A percentile compares a stretch with the other conserved stretches of the same genome.
These are phyloP conservation scores for Danionella cerebrum DNA, from an alignment of 2,113 vertebrate species.

Conservation along the genomic window DNA sequence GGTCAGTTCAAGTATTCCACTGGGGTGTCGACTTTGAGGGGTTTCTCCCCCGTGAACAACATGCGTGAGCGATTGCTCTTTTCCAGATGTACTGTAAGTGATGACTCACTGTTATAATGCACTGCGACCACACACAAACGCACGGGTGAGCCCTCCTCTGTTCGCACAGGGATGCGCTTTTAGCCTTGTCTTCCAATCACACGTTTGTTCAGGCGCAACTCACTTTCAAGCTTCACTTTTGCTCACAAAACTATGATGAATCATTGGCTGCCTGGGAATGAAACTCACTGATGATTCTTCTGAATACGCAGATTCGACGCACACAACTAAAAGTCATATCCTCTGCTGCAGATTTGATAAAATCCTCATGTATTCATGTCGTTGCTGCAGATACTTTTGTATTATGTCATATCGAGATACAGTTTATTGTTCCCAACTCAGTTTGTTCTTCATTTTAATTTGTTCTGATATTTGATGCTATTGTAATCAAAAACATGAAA, in stretches of 20 bases:
- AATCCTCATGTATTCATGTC: too few species aligned
- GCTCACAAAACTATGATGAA: not conserved
- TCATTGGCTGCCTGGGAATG: not conserved
- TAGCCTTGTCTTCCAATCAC: not conserved
- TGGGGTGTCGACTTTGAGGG: not conserved
- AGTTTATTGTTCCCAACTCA: too few species aligned
- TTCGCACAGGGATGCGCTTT: not conserved
- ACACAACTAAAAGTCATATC: not conserved
- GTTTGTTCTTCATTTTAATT: too few species aligned
- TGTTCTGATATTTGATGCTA: too few species aligned
- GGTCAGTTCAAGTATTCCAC: not conserved
- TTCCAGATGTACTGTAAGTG: conserved; percentile 6
- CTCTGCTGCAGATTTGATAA: not conserved
- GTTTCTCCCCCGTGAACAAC: not conserved
- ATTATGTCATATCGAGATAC: too few species aligned
- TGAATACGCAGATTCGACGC: not conserved
- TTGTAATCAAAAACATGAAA: too few species aligned
- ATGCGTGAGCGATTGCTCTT: not conserved
- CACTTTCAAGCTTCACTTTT: not conserved
- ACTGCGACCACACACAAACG: not conserved
- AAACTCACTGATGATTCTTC: not conserved
- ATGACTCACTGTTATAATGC: not conserved
- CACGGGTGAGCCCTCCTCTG: not conserved
- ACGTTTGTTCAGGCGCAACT: not conserved
- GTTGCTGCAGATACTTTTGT: too few species aligned